Evolutionary conservation across 2,888 invertebrate species (phyloP).

Genomic region (Drosophila phalerata): DNA sequence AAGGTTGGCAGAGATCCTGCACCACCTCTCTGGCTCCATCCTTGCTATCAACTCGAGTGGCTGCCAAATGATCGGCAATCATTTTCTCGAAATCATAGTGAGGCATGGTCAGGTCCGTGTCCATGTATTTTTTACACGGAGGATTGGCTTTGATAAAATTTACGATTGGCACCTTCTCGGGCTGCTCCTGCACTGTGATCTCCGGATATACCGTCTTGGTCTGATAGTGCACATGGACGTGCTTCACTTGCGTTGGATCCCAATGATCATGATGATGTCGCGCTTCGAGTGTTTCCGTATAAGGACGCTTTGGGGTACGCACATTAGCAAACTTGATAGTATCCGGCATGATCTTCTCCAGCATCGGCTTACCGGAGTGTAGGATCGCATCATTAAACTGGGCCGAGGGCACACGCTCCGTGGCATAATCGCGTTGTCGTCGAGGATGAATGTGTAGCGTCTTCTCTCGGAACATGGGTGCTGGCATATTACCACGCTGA

Average conservation of each 20-base stretch:
- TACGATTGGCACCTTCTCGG: slow-evolving; percentile 45
- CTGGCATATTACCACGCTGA: slow-evolving; percentile 83
- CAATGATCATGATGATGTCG: slow-evolving; percentile 85
- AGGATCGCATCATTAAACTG: slow-evolving; percentile 70
- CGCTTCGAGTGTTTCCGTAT: slow-evolving; percentile 73
- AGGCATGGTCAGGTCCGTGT: slow-evolving; percentile 72
- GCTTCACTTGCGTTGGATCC: slow-evolving; percentile 79
- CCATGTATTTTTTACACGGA: slow-evolving; percentile 65
- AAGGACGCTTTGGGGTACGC: slow-evolving; percentile 69
- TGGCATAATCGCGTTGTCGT: slow-evolving; percentile 72
- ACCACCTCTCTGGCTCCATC: slow-evolving; percentile 40
- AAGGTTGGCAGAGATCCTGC: slow-evolving; percentile 61
- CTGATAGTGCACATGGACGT: slow-evolving; percentile 81
- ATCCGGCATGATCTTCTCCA: slow-evolving; percentile 71
- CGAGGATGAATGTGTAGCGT: slow-evolving; percentile 81
- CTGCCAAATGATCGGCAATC: slow-evolving; percentile 60
- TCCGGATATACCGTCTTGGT: slow-evolving; percentile 72
- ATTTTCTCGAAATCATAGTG: slow-evolving; percentile 66
- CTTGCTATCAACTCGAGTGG: slow-evolving; percentile 61
- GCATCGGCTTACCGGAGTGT: slow-evolving; percentile 61
- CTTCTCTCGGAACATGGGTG: slow-evolving; percentile 80
- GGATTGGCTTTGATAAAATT: slow-evolving; percentile 77
- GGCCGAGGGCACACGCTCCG: slow-evolving; percentile 70
- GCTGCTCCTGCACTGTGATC: slow-evolving; percentile 52
- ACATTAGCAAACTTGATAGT: slow-evolving; percentile 72